Conservation (phyloP, 2,888 invertebrate genomes). For the Melangyna quadrimaculata region DNA sequence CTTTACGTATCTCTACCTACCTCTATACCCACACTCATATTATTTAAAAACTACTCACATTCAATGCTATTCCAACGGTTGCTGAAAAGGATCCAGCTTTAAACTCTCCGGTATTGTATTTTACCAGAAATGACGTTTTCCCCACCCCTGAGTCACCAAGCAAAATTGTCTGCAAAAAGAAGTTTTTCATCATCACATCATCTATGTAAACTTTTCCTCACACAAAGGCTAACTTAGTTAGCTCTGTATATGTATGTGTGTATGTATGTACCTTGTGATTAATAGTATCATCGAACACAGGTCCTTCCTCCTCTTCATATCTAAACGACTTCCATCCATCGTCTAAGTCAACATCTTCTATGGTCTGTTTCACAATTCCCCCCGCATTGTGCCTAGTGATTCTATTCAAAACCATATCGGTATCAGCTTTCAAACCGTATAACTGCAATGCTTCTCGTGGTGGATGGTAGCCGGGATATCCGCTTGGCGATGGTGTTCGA, state of each 20-base stretch:
- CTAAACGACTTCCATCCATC: constrained; percentile 81
- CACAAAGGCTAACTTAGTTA: constrained; percentile 54
- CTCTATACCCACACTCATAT: not conserved
- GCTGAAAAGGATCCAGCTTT: constrained; percentile 95
- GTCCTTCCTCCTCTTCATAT: constrained; percentile 78
- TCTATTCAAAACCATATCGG: constrained; percentile 48
- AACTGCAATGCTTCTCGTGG: constrained; percentile 86
- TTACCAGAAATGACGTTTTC: constrained; percentile 94
- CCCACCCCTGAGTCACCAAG: constrained; percentile 96
- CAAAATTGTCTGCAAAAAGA: constrained; percentile 89
- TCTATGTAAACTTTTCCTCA: not conserved
- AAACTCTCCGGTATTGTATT: constrained; percentile 96
- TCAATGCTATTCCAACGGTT: constrained; percentile 96
- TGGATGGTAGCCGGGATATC: constrained; percentile 90
- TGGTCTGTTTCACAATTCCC: constrained; percentile 72
- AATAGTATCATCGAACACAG: constrained; percentile 82
- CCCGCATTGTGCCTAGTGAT: constrained; percentile 72
- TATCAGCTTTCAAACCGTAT: constrained; percentile 79
- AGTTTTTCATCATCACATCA: not conserved
- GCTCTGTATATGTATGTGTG: constrained; percentile 75
- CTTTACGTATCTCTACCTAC: not conserved
- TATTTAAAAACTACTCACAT: constrained; percentile 86
- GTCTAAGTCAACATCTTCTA: constrained; percentile 75
- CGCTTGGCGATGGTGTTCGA: constrained; percentile 87
- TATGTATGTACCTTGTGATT: constrained; percentile 89